These are phyloP conservation scores for Callosobruchus maculatus DNA, from an alignment of 2,888 invertebrate genomes.

Conservation along the genomic window DNA sequence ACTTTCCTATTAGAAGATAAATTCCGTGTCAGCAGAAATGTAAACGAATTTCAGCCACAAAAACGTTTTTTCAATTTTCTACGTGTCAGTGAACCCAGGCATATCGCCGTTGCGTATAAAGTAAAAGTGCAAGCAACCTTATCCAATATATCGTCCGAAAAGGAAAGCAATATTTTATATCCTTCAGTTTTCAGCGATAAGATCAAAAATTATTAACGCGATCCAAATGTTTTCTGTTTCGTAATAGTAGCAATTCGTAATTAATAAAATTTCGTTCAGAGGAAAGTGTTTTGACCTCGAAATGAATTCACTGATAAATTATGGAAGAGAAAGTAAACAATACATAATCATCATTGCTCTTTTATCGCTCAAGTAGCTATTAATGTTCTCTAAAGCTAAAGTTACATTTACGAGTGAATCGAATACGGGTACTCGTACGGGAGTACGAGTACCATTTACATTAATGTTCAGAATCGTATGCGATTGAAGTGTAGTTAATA, in stretches of 20 bases:
- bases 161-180: not conserved
- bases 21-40: not conserved
- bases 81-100: not conserved
- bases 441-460: too few species aligned
- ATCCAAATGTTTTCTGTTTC: not conserved
- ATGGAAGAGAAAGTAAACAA: not conserved
- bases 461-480: too few species aligned
- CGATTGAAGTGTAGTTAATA: too few species aligned
- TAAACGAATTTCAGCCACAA: not conserved
- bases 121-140: not conserved
- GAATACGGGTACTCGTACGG: too few species aligned
- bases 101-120: not conserved
- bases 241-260: not conserved
- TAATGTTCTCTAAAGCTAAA: too few species aligned
- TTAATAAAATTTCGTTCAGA: not conserved
- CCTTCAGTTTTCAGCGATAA: not conserved
- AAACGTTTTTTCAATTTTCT: not conserved
- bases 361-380: not conserved
- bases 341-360: not conserved
- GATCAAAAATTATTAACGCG: not conserved
- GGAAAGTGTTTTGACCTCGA: not conserved
- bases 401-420: too few species aligned
- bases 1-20: not conserved
- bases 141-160: not conserved
- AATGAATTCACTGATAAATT: not conserved